phyloP scores from a whole-genome alignment of 1,140 invertebrate species.

The Zaprionus africanus region DNA sequence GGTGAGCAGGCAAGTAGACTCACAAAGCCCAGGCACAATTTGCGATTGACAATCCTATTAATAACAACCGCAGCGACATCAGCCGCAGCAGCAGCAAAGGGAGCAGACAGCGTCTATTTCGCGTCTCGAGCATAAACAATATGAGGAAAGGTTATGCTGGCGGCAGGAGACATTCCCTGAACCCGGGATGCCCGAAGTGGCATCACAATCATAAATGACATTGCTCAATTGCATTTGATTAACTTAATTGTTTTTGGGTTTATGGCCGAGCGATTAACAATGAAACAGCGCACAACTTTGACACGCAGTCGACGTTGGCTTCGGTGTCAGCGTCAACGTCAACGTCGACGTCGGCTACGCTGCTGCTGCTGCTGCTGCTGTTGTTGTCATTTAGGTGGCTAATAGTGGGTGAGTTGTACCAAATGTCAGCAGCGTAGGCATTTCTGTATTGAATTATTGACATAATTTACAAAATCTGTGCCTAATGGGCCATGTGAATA shows the following conservation, averaged over 20 bases:
- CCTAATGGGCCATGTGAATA: slow-evolving; percentile 77
- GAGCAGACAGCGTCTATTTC: slow-evolving; percentile 40
- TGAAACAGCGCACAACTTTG: slow-evolving; percentile 71
- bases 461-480: slow-evolving; percentile 83
- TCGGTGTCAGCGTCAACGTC: neutral
- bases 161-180: neutral
- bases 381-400: slow-evolving; percentile 56
- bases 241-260: slow-evolving; percentile 80
- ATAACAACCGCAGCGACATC: slow-evolving; percentile 61
- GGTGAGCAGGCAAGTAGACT: neutral
- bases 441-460: slow-evolving; percentile 83
- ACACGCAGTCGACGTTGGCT: slow-evolving; percentile 53
- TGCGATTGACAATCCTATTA: slow-evolving; percentile 83
- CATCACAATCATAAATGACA: slow-evolving; percentile 78
- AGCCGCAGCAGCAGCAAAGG: slow-evolving; percentile 22
- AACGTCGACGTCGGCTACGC: slow-evolving; percentile 6
- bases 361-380: slow-evolving; percentile 19
- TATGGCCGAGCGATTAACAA: slow-evolving; percentile 76
- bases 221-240: slow-evolving; percentile 83
- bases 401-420: slow-evolving; percentile 43
- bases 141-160: slow-evolving; percentile 31
- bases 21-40: slow-evolving; percentile 65
- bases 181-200: slow-evolving; percentile 12
- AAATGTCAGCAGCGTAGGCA: slow-evolving; percentile 73
- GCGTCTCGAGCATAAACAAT: slow-evolving; percentile 60